These are phyloP conservation scores for Tinamus guttatus DNA, from an alignment of 2,113 vertebrate genomes.

Conservation along the genomic window DNA sequence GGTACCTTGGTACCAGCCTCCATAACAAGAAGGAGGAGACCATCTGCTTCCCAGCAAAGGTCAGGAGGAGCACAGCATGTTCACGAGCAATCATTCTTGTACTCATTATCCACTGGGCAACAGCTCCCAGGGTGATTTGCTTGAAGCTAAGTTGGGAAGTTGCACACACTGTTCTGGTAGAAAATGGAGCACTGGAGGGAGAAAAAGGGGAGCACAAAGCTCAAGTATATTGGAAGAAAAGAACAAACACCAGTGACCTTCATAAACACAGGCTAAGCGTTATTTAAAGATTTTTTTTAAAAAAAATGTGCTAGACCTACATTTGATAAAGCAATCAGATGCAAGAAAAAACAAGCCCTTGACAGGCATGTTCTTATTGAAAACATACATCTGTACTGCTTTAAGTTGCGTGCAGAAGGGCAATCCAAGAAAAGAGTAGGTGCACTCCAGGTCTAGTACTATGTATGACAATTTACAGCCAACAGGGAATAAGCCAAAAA, in stretches of 20 bases:
- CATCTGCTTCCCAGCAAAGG: background rate
- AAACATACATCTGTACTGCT: background rate
- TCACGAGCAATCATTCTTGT: background rate
- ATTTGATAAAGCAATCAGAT: background rate
- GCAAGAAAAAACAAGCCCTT: background rate
- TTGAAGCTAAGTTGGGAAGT: background rate
- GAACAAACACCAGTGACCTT: background rate
- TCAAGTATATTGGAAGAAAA: background rate
- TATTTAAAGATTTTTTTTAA: background rate
- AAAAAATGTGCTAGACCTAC: rapidly evolving
- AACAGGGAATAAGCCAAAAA: background rate
- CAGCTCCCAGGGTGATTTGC: background rate
- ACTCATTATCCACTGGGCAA: background rate
- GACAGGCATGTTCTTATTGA: background rate
- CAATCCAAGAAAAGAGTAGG: background rate
- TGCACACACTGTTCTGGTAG: background rate
- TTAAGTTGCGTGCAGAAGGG: background rate
- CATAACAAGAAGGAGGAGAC: background rate
- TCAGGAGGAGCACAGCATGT: rapidly evolving
- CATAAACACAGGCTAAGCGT: background rate
- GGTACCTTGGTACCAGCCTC: background rate
- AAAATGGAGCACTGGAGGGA: background rate
- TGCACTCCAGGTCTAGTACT: background rate
- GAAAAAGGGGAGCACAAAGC: background rate
- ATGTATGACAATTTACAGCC: background rate